A percentile compares a stretch with the other conserved stretches of the same genome.
phyloP scores from a whole-genome alignment of 30 jellyfish, hydroid and myxozoan genomes.

The Hydractinia symbiolongicarpus region DNA sequence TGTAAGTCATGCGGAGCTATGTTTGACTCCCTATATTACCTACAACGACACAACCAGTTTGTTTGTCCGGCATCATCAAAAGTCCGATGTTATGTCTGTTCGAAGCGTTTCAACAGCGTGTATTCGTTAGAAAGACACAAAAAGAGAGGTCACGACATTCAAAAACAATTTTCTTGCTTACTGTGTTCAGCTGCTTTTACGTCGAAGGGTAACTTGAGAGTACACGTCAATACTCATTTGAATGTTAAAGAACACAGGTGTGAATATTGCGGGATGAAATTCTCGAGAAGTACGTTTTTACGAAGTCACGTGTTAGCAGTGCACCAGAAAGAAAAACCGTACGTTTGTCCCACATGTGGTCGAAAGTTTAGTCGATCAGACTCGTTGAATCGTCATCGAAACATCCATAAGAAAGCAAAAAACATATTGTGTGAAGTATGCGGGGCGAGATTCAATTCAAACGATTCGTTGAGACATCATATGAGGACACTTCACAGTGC shows the following conservation, averaged over 20 bases:
- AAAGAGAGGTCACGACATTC: neutral
- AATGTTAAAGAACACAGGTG: neutral
- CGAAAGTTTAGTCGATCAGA: conserved; percentile 11
- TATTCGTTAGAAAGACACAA: neutral
- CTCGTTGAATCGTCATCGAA: neutral
- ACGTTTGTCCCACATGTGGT: conserved; percentile 14
- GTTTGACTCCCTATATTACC: conserved; percentile 1
- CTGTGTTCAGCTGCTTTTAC: neutral
- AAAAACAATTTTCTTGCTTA: neutral
- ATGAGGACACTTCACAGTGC: neutral
- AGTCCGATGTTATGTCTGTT: neutral
- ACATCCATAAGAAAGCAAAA: neutral
- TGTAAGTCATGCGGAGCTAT: neutral
- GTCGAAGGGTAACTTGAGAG: conserved; percentile 6
- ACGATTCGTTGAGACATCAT: neutral
- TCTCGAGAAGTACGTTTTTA: conserved; percentile 1
- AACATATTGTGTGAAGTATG: neutral
- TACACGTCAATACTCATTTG: conserved; percentile 21
- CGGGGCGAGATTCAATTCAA: neutral
- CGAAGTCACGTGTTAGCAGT: conserved; percentile 18
- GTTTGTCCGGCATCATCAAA: conserved; percentile 9
- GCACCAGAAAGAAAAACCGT: conserved; percentile 25
- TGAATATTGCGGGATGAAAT: neutral
- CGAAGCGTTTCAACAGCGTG: neutral
- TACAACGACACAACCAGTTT: neutral